Evolutionary conservation across 2,888 invertebrate species (phyloP).

Genomic region (Sminthurides aquaticus): DNA sequence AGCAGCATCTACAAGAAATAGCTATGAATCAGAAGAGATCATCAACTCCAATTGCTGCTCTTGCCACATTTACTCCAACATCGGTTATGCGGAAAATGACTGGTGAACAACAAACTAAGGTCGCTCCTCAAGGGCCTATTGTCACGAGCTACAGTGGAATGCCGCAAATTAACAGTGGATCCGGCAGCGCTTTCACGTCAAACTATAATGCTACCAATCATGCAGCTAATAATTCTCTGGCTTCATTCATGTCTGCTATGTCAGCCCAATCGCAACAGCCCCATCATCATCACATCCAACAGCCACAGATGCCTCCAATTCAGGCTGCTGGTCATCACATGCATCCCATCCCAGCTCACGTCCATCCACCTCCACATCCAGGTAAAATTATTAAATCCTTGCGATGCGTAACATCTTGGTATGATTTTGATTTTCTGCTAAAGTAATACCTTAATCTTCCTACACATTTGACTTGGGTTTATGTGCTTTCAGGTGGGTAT

Average conservation of each 20-base stretch:
- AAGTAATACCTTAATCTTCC: too few species aligned
- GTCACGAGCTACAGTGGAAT: background rate
- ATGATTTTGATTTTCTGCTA: too few species aligned
- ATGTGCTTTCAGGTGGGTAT: background rate
- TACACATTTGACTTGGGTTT: too few species aligned
- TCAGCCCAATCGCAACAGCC: slow-evolving; percentile 14
- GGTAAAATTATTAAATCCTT: too few species aligned
- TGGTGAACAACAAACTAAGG: slow-evolving; percentile 68
- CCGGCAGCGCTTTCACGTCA: too few species aligned
- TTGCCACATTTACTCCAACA: slow-evolving; percentile 69
- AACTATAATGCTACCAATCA: background rate
- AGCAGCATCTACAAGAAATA: background rate
- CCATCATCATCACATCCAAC: slow-evolving; percentile 1
- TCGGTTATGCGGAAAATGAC: slow-evolving; percentile 92
- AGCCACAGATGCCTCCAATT: background rate
- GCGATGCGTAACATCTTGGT: too few species aligned
- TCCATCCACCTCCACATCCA: background rate
- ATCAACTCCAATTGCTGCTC: slow-evolving; percentile 58
- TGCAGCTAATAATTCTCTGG: slow-evolving; percentile 25
- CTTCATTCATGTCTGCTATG: slow-evolving; percentile 28
- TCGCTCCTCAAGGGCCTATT: background rate
- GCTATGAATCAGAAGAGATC: slow-evolving; percentile 24
- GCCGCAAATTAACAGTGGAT: background rate
- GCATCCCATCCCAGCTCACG: background rate
- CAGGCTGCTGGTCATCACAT: background rate